A percentile compares a stretch with the other conserved stretches of the same genome.
phyloP scores from a whole-genome alignment of 2,797 vertebrate species.

The Acestrorhynchus altus region DNA sequence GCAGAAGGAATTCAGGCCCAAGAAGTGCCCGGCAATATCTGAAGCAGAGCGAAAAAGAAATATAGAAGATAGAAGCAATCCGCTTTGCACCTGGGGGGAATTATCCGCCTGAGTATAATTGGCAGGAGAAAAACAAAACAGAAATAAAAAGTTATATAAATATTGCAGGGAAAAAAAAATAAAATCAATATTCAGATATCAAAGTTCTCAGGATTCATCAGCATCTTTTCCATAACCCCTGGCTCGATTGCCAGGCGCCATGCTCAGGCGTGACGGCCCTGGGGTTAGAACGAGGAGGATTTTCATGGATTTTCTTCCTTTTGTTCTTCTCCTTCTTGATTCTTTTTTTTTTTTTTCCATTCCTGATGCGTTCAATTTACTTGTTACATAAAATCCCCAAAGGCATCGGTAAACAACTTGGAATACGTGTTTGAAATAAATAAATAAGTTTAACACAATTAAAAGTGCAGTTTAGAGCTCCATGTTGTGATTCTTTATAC shows the following conservation, averaged over 20 bases:
- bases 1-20: slow-evolving; percentile 53
- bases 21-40: slow-evolving; percentile 56
- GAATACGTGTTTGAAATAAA: neutral
- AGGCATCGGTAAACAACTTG: neutral
- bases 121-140: slow-evolving; percentile 62
- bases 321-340: slow-evolving; percentile 8
- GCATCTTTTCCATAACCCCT: slow-evolving; percentile 62
- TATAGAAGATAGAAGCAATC: slow-evolving; percentile 60
- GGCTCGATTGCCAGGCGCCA: slow-evolving; percentile 55
- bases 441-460: slow-evolving; percentile 24
- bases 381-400: slow-evolving; percentile 49
- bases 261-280: slow-evolving; percentile 38
- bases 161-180: slow-evolving; percentile 54
- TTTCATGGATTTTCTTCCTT: slow-evolving; percentile 39
- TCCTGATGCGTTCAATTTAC: slow-evolving; percentile 42
- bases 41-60: slow-evolving; percentile 44
- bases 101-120: slow-evolving; percentile 67
- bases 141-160: slow-evolving; percentile 56
- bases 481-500: neutral
- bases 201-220: slow-evolving; percentile 57
- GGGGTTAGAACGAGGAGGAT: slow-evolving; percentile 41
- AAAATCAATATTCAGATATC: slow-evolving; percentile 73
- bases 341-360: neutral
- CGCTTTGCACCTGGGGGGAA: slow-evolving; percentile 63
- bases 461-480: neutral